Evolutionary conservation across 2,888 invertebrate species (phyloP), one percentile per base, ranked within the genome.

Genomic region (Drosophila pegasa): DNA sequence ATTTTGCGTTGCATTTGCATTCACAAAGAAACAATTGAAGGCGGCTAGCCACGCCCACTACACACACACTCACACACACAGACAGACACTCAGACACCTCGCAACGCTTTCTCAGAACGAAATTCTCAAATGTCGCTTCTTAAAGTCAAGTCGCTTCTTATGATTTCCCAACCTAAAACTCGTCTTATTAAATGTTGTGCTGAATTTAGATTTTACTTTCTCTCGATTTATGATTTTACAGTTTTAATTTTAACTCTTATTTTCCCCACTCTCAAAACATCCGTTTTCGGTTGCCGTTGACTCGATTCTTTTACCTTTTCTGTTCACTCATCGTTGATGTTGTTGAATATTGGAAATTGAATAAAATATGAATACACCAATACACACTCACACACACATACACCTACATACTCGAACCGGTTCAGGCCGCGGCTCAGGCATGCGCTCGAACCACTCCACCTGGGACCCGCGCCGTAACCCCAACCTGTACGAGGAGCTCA

Each of bases 391-490:
- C 37, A 51, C 51, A 37, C 48, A 48, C 47, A 59, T 52, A 67
- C 58, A 48, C 57, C 48, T 35, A 72, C 41, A 48, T 48, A 75
- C n/a, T 37, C 20, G 27, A 61, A 75, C 47, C 56, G 65, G 63
- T 70, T 87, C 77, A 92, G 92, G 90, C 78, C 92, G 92, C 78
- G 89, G 91, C 82, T n/a, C n/a, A n/a, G 88, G 88, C 71, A 85
- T 91, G 77, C 92, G 92, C 65, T 92, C 92, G 62, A 92, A 91
- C 92, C 95, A 95, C 93, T 95, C 96, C 59, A 97, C 97, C 91
- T 97, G 97, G 97, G 97, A 97, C 93, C 97, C 97, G 80, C 94
- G 97, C 78, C 94, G 97, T 63, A 80, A 80, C 51, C 96, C 97
- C 91, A 96, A 97, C 93, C 87, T 90, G 66, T 97, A 97, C 93